These are phyloP conservation scores for Premnoplex brunnescens DNA, from an alignment of 2,797 vertebrate genomes.

Conservation along the genomic window DNA sequence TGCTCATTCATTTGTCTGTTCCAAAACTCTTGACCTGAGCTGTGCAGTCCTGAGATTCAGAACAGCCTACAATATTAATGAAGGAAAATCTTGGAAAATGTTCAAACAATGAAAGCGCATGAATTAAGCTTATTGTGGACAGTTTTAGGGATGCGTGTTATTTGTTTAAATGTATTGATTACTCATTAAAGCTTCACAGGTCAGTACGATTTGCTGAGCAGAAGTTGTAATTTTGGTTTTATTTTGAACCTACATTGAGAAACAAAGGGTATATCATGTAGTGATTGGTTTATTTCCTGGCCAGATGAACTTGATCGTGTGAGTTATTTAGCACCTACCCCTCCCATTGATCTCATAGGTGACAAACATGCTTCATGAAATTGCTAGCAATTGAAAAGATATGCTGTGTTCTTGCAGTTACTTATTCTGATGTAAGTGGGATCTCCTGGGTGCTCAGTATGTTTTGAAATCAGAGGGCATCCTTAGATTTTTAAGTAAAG, in stretches of 20 bases:
- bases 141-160: conserved; percentile 33
- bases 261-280: not conserved
- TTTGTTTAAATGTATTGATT: not conserved
- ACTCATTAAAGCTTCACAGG: not conserved
- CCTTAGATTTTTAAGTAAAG: conserved; percentile 44
- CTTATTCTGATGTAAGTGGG: not conserved
- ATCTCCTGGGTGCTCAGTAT: not conserved
- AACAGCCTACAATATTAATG: conserved; percentile 15
- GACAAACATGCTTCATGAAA: not conserved
- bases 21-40: conserved; percentile 28
- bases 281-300: conserved; percentile 41
- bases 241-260: not conserved
- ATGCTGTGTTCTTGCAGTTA: not conserved
- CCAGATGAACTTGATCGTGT: not conserved
- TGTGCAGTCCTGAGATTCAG: not conserved
- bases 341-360: not conserved
- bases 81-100: conserved; percentile 23
- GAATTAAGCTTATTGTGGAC: conserved; percentile 34
- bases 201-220: not conserved
- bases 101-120: not conserved
- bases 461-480: conserved; percentile 44
- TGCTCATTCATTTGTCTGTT: not conserved
- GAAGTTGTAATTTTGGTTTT: not conserved
- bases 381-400: not conserved
- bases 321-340: not conserved